These are phyloP conservation scores for Dendronephthya gigantea DNA, from an alignment of 64 coral and sea anemone species.

Conservation along the genomic window DNA sequence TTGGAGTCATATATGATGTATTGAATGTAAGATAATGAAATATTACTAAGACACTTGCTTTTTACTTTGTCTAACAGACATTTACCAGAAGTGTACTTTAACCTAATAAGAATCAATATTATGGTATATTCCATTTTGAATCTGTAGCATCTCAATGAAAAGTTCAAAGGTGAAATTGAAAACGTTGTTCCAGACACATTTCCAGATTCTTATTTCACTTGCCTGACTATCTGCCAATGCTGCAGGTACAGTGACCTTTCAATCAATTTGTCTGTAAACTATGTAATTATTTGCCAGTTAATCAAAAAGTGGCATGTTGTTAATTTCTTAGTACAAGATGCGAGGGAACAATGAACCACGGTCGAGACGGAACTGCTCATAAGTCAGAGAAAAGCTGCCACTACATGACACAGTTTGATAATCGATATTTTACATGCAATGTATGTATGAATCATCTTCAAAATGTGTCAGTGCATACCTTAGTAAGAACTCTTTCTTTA, in stretches of 20 bases:
- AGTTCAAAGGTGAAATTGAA: conserved; percentile 67
- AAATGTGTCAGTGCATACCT: no score
- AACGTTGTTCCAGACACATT: conserved; percentile 56
- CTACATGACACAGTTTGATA: conserved; percentile 85
- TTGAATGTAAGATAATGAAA: conserved; percentile 8
- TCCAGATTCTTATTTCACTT: conserved; percentile 92
- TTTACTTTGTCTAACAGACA: no score
- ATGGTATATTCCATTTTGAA: no score
- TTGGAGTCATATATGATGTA: conserved; percentile 4
- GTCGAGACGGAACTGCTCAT: conserved; percentile 38
- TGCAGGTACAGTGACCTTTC: conserved; percentile 49
- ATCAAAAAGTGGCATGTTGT: not conserved
- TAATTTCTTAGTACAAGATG: conserved; percentile 54
- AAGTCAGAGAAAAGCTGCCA: conserved; percentile 36
- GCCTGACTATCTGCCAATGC: conserved; percentile 47
- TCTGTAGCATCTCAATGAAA: conserved; percentile 78
- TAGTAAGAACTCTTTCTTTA: not conserved
- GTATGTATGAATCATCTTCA: conserved; percentile 31
- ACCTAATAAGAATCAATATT: no score
- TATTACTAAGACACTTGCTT: no score
- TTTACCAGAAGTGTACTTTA: no score
- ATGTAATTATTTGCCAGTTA: not conserved
- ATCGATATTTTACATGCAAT: conserved; percentile 80
- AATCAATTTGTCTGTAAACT: no score
- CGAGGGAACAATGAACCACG: conserved; percentile 81